Evolutionary conservation across 2,797 vertebrate species (phyloP).

Genomic region (Zonotrichia albicollis): DNA sequence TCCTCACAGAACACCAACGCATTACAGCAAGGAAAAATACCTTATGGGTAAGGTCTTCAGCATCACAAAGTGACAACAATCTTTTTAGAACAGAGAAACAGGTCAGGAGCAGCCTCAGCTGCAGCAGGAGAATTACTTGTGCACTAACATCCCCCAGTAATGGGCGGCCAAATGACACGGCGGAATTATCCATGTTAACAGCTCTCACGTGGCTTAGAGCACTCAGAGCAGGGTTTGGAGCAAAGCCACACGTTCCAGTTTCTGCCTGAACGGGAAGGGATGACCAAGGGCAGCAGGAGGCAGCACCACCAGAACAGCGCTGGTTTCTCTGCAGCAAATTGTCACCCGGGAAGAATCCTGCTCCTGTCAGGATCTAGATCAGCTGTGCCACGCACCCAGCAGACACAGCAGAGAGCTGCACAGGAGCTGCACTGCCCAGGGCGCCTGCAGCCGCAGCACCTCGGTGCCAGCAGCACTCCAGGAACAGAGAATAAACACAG

Average conservation of each 20-base stretch:
- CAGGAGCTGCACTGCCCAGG: not conserved
- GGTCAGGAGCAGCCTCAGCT: not conserved
- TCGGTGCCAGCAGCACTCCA: not conserved
- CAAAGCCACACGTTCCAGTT: not conserved
- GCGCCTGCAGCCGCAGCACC: not conserved
- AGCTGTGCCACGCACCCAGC: not conserved
- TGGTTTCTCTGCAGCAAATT: not conserved
- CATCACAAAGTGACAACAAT: not conserved
- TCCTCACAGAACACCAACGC: not conserved
- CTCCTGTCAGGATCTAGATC: rapidly evolving
- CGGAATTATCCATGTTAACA: rapidly evolving
- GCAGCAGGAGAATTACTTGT: rapidly evolving
- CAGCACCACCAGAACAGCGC: not conserved
- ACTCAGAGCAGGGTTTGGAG: not conserved
- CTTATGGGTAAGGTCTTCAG: rapidly evolving
- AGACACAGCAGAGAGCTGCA: not conserved
- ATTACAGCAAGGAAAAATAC: not conserved
- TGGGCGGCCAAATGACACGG: rapidly evolving
- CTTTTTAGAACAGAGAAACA: not conserved
- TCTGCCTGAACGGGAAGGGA: not conserved
- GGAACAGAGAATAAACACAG: not conserved
- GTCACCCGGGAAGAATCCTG: not conserved
- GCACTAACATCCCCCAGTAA: not conserved
- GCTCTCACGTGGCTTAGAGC: not conserved
- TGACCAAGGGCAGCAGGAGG: not conserved